Conservation (phyloP, 2,113 vertebrate genomes). For the Oreocharis arfaki region DNA sequence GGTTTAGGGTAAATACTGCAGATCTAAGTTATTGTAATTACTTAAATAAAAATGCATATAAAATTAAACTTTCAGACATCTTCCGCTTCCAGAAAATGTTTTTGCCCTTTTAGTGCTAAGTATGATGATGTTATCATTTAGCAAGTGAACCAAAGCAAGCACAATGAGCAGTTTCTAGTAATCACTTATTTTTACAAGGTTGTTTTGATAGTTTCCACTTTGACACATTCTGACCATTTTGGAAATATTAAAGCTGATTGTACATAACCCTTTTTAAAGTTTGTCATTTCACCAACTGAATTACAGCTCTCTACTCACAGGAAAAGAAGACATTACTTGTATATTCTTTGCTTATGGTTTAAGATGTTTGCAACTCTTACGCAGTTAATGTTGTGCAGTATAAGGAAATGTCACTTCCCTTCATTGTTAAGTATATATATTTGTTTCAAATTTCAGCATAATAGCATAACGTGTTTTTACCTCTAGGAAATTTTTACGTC, state of each 20-base stretch:
- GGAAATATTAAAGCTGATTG: not conserved
- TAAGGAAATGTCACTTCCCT: not conserved
- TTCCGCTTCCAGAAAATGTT: not conserved
- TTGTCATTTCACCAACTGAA: not conserved
- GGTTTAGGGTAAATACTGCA: not conserved
- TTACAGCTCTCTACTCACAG: not conserved
- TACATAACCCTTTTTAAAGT: not conserved
- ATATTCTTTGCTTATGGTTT: not conserved
- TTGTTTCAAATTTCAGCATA: not conserved
- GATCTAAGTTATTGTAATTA: not conserved
- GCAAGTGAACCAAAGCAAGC: not conserved
- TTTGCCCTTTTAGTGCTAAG: not conserved
- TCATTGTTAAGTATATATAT: not conserved
- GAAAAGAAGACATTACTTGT: not conserved
- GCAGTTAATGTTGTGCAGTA: not conserved
- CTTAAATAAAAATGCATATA: not conserved
- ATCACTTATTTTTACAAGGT: not conserved
- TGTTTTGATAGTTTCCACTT: not conserved
- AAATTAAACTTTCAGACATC: not conserved
- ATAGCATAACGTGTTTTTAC: not conserved
- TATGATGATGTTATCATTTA: not conserved
- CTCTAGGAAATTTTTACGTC: not conserved
- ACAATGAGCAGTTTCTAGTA: not conserved
- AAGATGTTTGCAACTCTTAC: not conserved
- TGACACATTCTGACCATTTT: not conserved